These are phyloP conservation scores for Drosophila atroscutellata DNA, from an alignment of 2,888 invertebrate genomes.

Conservation along the genomic window DNA sequence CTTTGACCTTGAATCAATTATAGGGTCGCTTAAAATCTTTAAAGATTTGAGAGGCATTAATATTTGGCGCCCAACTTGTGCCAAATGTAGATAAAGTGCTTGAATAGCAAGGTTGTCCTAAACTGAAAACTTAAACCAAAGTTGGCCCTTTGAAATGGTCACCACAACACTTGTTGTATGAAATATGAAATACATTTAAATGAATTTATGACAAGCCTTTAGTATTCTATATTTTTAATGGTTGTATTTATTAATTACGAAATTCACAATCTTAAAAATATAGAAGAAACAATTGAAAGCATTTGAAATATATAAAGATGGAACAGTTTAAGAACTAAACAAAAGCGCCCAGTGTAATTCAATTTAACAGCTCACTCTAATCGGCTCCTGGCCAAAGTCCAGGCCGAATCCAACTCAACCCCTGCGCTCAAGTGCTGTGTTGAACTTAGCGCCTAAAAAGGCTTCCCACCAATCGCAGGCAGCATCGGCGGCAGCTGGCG, in stretches of 20 bases:
- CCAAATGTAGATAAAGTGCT: neutral
- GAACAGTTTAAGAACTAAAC: neutral
- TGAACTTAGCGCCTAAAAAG: slow-evolving; percentile 55
- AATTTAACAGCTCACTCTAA: neutral
- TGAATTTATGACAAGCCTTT: neutral
- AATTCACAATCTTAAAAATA: neutral
- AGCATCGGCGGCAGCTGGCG: slow-evolving; percentile 48
- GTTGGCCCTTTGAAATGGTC: neutral
- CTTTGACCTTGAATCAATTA: slow-evolving; percentile 10
- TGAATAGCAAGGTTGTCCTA: neutral
- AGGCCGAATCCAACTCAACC: slow-evolving; percentile 13
- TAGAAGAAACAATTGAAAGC: neutral
- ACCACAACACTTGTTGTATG: neutral
- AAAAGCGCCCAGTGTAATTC: neutral
- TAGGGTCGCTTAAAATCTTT: neutral
- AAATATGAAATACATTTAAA: neutral
- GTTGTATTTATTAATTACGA: neutral
- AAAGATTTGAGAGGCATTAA: neutral
- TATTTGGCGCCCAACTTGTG: neutral
- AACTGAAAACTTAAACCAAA: neutral
- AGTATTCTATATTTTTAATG: neutral
- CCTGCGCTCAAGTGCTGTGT: slow-evolving; percentile 13
- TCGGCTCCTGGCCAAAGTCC: neutral
- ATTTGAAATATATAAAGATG: neutral
- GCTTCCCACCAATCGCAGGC: slow-evolving; percentile 68